Evolutionary conservation across 2,888 invertebrate genomes (phyloP), one percentile per base, ranked within the genome.

Genomic region (Cantharis rufa): DNA sequence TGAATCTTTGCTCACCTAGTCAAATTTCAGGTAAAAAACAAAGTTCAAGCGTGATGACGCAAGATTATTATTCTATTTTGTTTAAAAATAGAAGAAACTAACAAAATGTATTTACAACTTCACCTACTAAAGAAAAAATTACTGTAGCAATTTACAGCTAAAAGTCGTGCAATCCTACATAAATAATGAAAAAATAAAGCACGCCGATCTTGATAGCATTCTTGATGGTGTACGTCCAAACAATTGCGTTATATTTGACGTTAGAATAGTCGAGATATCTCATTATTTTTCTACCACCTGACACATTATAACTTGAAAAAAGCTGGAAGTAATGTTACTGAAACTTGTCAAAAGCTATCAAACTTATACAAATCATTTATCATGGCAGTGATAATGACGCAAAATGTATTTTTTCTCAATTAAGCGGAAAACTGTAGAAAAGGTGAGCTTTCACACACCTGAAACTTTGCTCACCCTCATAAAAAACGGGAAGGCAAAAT

Each of bases 1-100:
- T 94, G 94, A 94, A 94, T 94, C 94, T 94, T 94, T 94, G 94
- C 94, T 94, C 94, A 94, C 94, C 94, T 94, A 89, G 89, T 89
- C 84, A 84, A 90, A 83, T 88, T 92, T 92, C 93, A 92, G 94
- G 93, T 91, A 91, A 76, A 76, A 94, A 94, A 93, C 94, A 93
- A 90, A 92, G 93, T 93, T 94, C 94, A 94, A 94, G 94, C 94
- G 88, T 88, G 86, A 81, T 81, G 82, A 83, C 83, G 78, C 72
- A 28, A 61, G 70, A 70, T 71, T 72, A 75, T 48, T 48, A 48
- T 48, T 48, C 7, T 48, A 48, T 48, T n/a, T n/a, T 1, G 1
- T 48, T 48, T 48, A 48, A n/a, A 48, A 48, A 48, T 48, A 48
- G 48, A 48, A 5, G 48, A 48, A n/a, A 48, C 48, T n/a, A 48